phyloP scores from a whole-genome alignment of 2,888 invertebrate genomes.

The Sphaeridia pumilis region DNA sequence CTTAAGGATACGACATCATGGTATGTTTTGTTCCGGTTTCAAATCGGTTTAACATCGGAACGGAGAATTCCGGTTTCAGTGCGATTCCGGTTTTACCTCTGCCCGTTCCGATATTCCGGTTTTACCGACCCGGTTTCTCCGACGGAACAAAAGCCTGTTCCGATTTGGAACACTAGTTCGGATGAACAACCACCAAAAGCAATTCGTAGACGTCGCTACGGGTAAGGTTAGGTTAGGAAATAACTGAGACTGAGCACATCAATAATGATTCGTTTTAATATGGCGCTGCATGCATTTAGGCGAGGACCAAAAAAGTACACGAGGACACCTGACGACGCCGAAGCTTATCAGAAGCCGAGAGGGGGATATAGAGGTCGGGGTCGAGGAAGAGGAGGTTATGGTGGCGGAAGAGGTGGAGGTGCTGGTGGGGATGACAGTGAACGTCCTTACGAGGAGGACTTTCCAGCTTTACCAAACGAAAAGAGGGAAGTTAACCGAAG shows the following conservation, averaged over 20 bases:
- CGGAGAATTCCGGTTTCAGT: too few species aligned
- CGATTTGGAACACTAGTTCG: too few species aligned
- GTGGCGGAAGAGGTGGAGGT: constrained; percentile 8
- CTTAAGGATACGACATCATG: constrained; percentile 89
- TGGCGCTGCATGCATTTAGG: constrained; percentile 40
- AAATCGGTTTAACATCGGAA: too few species aligned
- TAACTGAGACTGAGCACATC: not conserved
- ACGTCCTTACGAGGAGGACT: constrained; percentile 29
- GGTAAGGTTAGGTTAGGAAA: too few species aligned
- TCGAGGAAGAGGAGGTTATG: constrained; percentile 22
- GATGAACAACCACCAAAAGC: constrained; percentile 85
- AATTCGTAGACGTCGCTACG: constrained; percentile 70
- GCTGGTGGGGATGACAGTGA: constrained; percentile 6
- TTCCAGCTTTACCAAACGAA: constrained; percentile 20
- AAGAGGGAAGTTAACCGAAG: constrained; percentile 36
- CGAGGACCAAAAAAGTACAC: constrained; percentile 87
- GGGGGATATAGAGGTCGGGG: constrained; percentile 31
- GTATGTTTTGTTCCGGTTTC: too few species aligned
- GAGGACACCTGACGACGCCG: constrained; percentile 84
- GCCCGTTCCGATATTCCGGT: too few species aligned
- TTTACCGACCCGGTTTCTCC: too few species aligned
- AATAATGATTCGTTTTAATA: not conserved
- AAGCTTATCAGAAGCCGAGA: constrained; percentile 59
- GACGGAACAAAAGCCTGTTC: too few species aligned
- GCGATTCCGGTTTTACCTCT: too few species aligned